Evolutionary conservation across 2,797 vertebrate genomes (phyloP).

Genomic region (Premnoplex brunnescens): DNA sequence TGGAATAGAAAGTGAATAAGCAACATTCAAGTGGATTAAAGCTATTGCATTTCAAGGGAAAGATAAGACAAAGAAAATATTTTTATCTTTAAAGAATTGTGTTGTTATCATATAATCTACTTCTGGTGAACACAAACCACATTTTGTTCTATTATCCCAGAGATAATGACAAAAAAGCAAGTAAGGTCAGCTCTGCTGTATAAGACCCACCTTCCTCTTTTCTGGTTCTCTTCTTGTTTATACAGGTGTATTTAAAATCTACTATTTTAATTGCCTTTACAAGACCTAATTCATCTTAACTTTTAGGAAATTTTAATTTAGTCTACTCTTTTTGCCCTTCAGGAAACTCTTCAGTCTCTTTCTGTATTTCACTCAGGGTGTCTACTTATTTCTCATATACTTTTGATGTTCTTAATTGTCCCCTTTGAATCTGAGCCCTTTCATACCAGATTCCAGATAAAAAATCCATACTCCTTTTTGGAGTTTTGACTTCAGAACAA

Average conservation of each 20-base stretch:
- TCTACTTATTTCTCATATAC: not conserved
- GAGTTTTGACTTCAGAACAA: not conserved
- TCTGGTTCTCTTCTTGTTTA: not conserved
- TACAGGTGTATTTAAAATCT: not conserved
- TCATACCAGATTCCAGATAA: not conserved
- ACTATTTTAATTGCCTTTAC: not conserved
- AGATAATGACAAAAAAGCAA: not conserved
- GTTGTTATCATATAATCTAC: not conserved
- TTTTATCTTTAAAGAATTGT: not conserved
- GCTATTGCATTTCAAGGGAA: not conserved
- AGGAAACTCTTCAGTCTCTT: not conserved
- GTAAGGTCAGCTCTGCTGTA: not conserved
- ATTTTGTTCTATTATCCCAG: slow-evolving; percentile 1
- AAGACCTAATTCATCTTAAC: not conserved
- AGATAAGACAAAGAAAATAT: not conserved
- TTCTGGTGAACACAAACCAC: not conserved
- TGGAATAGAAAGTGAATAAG: not conserved
- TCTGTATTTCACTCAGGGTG: not conserved
- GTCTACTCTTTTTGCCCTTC: not conserved
- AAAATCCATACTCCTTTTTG: not conserved
- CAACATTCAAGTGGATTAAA: not conserved
- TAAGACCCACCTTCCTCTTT: not conserved
- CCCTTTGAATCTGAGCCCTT: not conserved
- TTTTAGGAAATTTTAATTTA: not conserved
- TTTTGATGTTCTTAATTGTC: not conserved